These are phyloP conservation scores for Andrena flavipes DNA, from an alignment of 2,888 invertebrate species.

Conservation along the genomic window DNA sequence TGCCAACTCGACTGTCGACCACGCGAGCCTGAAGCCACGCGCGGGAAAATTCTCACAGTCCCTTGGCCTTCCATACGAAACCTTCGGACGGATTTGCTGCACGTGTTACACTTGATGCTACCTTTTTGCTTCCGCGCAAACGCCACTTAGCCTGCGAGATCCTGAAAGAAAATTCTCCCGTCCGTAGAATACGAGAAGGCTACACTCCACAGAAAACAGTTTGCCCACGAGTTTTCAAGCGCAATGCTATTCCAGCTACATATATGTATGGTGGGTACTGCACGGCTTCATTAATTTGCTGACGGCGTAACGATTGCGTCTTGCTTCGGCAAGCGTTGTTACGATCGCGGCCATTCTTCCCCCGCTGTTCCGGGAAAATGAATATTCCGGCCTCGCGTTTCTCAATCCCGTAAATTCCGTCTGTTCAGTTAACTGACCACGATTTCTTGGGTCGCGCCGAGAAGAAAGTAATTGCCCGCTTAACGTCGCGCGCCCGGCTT, in stretches of 20 bases:
- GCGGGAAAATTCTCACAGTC: constrained; percentile 59
- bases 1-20: not conserved
- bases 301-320: constrained; percentile 45
- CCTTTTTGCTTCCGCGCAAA: not conserved
- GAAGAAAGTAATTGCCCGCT: constrained; percentile 12
- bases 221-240: not conserved
- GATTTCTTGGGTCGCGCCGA: not conserved
- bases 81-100: constrained; percentile 25
- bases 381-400: constrained; percentile 17
- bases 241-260: constrained; percentile 10
- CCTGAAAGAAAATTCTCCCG: too few relatives aligned
- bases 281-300: constrained; percentile 59
- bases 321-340: constrained; percentile 44
- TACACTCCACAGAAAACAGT: not conserved
- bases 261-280: too few relatives aligned
- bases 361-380: constrained; percentile 29
- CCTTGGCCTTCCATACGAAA: constrained; percentile 38
- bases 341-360: constrained; percentile 51
- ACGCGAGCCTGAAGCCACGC: constrained; percentile 7
- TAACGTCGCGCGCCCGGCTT: not conserved
- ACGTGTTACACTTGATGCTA: not conserved
- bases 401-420: not conserved
- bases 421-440: not conserved
- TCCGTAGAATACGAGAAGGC: too few relatives aligned
- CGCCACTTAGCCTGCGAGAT: too few relatives aligned